Conservation (phyloP, 2,888 invertebrate species). For the Nemotelus pantherinus region DNA sequence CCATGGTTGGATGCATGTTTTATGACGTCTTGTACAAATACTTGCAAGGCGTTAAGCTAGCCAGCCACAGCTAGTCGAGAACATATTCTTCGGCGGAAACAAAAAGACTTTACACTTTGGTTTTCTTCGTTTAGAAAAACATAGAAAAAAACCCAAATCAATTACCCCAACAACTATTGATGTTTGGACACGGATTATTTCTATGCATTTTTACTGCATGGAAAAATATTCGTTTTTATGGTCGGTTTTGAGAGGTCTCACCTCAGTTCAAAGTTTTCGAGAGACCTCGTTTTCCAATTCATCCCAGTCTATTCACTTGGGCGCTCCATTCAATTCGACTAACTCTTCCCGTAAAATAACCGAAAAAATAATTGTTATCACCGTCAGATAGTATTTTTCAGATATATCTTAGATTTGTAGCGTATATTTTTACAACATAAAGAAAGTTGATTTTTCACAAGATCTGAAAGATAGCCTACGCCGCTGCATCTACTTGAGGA, state of each 20-base stretch:
- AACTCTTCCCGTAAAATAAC: too few relatives aligned
- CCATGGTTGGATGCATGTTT: neutral
- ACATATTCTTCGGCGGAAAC: neutral
- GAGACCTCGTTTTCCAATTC: too few relatives aligned
- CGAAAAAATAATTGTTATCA: too few relatives aligned
- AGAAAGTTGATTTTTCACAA: neutral
- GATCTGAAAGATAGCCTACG: neutral
- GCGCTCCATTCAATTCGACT: too few relatives aligned
- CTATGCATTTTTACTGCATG: too few relatives aligned
- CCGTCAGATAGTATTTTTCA: too few relatives aligned
- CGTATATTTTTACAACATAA: too few relatives aligned
- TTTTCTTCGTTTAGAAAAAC: neutral
- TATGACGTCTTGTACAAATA: neutral
- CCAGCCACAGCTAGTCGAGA: neutral
- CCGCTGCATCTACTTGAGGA: neutral
- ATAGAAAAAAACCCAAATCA: neutral
- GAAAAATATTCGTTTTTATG: too few relatives aligned
- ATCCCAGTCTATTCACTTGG: too few relatives aligned
- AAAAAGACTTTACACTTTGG: neutral
- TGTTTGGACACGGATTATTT: neutral
- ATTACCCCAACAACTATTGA: slow-evolving; percentile 3
- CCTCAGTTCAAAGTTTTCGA: too few relatives aligned
- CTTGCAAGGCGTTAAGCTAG: neutral
- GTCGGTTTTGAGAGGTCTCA: too few relatives aligned
- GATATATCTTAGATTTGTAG: too few relatives aligned